Conservation (phyloP, 2,797 vertebrate species). For the Cirrhinus molitorella region DNA sequence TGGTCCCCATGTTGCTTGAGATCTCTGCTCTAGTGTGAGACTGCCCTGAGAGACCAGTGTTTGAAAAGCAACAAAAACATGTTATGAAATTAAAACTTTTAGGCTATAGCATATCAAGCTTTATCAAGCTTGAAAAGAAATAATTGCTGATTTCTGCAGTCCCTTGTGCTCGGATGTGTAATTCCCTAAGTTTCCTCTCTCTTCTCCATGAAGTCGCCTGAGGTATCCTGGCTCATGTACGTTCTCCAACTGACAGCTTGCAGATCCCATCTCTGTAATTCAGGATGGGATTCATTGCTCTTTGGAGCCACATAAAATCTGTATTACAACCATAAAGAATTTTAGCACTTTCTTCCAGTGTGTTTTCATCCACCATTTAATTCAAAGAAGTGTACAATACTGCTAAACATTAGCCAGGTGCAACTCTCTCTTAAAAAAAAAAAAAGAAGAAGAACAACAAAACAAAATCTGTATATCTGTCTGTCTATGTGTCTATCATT, state of each 20-base stretch:
- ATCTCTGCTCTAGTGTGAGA: background rate
- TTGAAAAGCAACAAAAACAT: background rate
- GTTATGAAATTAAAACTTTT: background rate
- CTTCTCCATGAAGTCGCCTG: constrained; percentile 62
- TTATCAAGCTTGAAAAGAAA: too few relatives aligned
- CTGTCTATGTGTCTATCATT: background rate
- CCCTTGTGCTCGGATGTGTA: constrained; percentile 55
- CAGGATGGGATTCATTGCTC: constrained; percentile 79
- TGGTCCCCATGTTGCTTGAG: background rate
- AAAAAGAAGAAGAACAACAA: background rate
- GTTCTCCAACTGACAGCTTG: constrained; percentile 71
- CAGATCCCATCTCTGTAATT: constrained; percentile 78
- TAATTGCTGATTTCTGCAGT: constrained; percentile 59
- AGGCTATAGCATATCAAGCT: background rate
- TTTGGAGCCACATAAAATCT: constrained; percentile 81
- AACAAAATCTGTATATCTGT: too few relatives aligned
- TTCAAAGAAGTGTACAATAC: constrained; percentile 68
- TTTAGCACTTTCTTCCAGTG: constrained; percentile 63
- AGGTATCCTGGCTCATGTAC: constrained; percentile 66
- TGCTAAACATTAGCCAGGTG: background rate
- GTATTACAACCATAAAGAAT: constrained; percentile 83
- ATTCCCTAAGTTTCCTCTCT: constrained; percentile 64
- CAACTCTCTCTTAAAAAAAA: background rate
- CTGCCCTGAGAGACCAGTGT: background rate
- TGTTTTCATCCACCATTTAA: constrained; percentile 66